Evolutionary conservation across 2,888 invertebrate genomes (phyloP).

Genomic region (Ophonus ardosiacus): DNA sequence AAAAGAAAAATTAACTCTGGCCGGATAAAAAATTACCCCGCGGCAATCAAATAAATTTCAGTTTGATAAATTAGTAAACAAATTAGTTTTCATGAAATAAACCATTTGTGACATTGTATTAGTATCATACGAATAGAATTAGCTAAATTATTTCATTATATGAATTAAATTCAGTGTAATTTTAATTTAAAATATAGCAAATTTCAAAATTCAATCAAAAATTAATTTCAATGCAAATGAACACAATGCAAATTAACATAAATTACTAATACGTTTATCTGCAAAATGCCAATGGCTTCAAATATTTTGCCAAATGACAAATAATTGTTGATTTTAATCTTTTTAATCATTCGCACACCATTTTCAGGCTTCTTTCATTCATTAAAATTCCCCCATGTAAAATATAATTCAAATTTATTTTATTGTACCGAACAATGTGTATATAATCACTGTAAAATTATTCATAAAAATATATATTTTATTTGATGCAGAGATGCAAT

Average conservation of each 20-base stretch:
- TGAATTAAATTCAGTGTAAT: conserved; percentile 7
- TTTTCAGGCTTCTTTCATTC: background rate
- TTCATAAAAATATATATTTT: background rate
- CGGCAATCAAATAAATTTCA: conserved; percentile 37
- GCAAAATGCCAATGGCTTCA: conserved; percentile 3
- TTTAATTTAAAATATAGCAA: conserved; percentile 34
- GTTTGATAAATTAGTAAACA: conserved; percentile 26
- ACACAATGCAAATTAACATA: background rate
- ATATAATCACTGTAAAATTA: background rate
- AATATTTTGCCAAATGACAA: background rate
- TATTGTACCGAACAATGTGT: background rate
- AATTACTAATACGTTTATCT: conserved; percentile 3
- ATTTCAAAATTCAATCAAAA: conserved; percentile 43
- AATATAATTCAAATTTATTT: background rate
- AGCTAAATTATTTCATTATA: conserved; percentile 31
- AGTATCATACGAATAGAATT: conserved; percentile 13
- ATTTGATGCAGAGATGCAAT: too few species aligned
- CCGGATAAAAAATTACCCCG: conserved; percentile 20
- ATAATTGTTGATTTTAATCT: background rate
- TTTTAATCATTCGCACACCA: background rate
- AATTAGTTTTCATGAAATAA: conserved; percentile 1
- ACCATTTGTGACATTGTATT: background rate
- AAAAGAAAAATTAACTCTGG: conserved; percentile 10
- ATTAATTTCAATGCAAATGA: conserved; percentile 32
- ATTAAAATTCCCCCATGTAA: background rate